Percentiles rank a stretch among this genome's conserved stretches.
Conservation (phyloP, 2,888 invertebrate species). For the Sympetrum striolatum region DNA sequence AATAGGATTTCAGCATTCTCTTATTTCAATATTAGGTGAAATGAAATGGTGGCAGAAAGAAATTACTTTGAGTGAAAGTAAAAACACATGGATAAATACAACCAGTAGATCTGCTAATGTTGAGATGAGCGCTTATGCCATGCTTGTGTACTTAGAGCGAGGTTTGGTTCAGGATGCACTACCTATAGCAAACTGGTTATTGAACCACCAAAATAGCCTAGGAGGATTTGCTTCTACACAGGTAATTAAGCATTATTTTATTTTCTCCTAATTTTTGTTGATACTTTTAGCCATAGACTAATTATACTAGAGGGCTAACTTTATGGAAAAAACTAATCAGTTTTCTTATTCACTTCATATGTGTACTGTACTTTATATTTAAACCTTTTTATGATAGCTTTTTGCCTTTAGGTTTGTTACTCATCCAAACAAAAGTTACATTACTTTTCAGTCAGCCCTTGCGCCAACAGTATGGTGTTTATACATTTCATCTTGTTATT, state of each 20-base stretch:
- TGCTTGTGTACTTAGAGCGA: slow-evolving; percentile 70
- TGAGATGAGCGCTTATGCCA: slow-evolving; percentile 87
- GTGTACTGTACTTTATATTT: too few relatives aligned
- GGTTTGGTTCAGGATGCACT: slow-evolving; percentile 64
- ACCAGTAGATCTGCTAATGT: slow-evolving; percentile 77
- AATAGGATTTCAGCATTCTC: background rate
- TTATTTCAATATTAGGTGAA: slow-evolving; percentile 58
- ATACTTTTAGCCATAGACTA: too few relatives aligned
- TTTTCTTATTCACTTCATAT: too few relatives aligned
- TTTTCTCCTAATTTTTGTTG: too few relatives aligned
- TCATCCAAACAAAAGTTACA: too few relatives aligned
- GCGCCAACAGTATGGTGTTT: too few relatives aligned
- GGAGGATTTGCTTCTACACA: slow-evolving; percentile 73
- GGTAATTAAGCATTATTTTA: slow-evolving; percentile 54
- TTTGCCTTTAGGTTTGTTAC: too few relatives aligned
- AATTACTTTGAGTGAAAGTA: slow-evolving; percentile 62
- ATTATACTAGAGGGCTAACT: too few relatives aligned
- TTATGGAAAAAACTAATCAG: too few relatives aligned
- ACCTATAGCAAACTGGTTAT: slow-evolving; percentile 76
- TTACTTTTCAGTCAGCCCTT: too few relatives aligned
- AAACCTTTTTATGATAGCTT: too few relatives aligned
- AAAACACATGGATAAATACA: slow-evolving; percentile 69
- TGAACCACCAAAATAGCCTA: slow-evolving; percentile 71
- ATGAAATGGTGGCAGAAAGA: slow-evolving; percentile 84
- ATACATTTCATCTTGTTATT: too few relatives aligned